Percentiles rank a stretch among this genome's conserved stretches.
Conservation (phyloP, 2,797 vertebrate genomes). For the Clarias platycephalus region DNA sequence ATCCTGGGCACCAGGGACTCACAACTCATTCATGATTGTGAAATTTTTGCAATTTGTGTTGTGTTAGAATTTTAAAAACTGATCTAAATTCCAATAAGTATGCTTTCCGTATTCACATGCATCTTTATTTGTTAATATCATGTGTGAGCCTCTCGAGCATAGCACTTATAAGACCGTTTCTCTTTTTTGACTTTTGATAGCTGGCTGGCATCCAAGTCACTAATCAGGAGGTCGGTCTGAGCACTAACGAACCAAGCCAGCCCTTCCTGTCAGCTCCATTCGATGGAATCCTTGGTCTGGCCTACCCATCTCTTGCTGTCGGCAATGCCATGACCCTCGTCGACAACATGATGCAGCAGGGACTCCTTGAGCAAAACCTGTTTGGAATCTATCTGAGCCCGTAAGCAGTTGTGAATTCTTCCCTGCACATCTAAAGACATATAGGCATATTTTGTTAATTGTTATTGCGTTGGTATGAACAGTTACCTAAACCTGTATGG, state of each 20-base stretch:
- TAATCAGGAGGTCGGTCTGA: constrained; percentile 78
- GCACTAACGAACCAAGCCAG: constrained; percentile 67
- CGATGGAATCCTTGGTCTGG: constrained; percentile 79
- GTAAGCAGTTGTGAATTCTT: constrained; percentile 54
- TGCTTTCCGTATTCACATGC: not conserved
- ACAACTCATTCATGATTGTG: too few species aligned
- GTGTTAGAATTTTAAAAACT: not conserved
- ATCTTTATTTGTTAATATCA: not conserved
- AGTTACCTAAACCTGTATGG: not conserved
- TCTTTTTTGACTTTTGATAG: constrained; percentile 55
- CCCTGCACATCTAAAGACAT: not conserved
- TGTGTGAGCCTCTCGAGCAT: not conserved
- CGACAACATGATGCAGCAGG: constrained; percentile 70
- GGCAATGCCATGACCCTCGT: constrained; percentile 63
- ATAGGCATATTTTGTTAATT: not conserved
- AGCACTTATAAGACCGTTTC: not conserved
- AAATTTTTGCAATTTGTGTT: too few species aligned
- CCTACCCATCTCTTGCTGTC: constrained; percentile 66
- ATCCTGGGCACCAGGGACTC: not conserved
- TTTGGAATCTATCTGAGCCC: constrained; percentile 77
- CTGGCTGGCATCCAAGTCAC: constrained; percentile 68
- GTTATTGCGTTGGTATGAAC: not conserved
- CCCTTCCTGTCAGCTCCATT: constrained; percentile 73
- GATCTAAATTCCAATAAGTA: not conserved
- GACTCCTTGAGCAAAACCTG: constrained; percentile 68